Base-by-base conservation (phyloP, 2,888 invertebrate genomes). In the Morpho helenor region DNA sequence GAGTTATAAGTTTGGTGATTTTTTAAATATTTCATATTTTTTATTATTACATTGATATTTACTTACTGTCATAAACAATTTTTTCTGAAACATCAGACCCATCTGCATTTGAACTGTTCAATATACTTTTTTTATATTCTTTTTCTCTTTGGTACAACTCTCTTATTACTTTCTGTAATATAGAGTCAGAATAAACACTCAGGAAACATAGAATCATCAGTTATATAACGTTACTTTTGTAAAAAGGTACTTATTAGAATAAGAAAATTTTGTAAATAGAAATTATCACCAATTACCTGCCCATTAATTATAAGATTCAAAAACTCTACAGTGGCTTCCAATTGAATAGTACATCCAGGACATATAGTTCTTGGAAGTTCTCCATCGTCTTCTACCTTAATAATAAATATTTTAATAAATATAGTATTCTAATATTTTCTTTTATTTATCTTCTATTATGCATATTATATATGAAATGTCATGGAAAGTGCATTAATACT, bases 271-370 rank as follows among this genome's bases (percentile, higher is more conserved):
- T 42, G 1, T 42, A 42, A 42, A 42, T 8, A 43, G 42, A 5
- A 9, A 2, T 43, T 9, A 9, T 7, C 0, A 43, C 8, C 42
- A 43, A 22, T 64, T 69, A 91, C 91, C 80, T 96, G 96, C 2
- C 96, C 96, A 71, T 92, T 92, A 56, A 94, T 88, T 65, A 96
- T 92, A 16, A 95, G 82, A 68, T 94, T 93, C 69, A 96, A 92
- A 79, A 96, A 96, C 70, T 94, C 93, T 57, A 94, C 93, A 23
- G 95, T 94, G 48, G 95, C 93, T 77, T 95, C 94, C 67, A 96
- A 75, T 75, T 95, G 95, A 59, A 95, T 93, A 62, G 94, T 94
- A 72, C 96, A 96, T 46, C 94, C 94, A 7, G 94, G 94, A 73
- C 96, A 96, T 68, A 96, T 94, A 22, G 93, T 94, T 55, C 93